Conservation (phyloP, 2,113 vertebrate genomes). For the Addax nasomaculatus region DNA sequence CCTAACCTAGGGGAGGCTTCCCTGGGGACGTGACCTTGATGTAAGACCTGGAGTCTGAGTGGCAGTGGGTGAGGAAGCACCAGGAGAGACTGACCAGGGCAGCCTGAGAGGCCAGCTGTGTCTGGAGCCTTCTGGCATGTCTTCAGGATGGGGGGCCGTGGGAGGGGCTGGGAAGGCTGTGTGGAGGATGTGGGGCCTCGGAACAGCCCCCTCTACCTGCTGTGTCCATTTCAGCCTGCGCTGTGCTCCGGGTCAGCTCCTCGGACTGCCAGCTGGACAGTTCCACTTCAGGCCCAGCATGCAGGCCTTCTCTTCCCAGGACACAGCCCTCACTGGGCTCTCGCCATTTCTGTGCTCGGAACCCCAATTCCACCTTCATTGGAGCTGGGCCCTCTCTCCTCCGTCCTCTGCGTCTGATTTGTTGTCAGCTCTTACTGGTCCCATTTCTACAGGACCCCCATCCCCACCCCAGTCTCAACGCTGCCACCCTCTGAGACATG, state of each 20-base stretch:
- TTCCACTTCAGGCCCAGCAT: fast-evolving
- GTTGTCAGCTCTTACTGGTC: background rate
- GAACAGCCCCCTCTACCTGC: background rate
- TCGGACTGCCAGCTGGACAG: background rate
- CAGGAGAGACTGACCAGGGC: background rate
- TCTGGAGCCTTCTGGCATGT: background rate
- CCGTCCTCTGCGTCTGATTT: background rate
- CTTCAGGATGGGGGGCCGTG: background rate
- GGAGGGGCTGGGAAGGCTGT: background rate
- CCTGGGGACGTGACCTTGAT: background rate
- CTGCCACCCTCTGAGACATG: background rate
- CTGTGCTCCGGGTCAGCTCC: background rate
- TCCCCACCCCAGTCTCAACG: too few species aligned
- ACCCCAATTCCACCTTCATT: fast-evolving
- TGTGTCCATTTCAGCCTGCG: background rate
- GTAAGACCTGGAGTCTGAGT: background rate
- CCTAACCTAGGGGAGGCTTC: background rate
- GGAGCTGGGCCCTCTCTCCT: background rate
- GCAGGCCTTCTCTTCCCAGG: background rate
- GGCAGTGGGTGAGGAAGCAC: background rate
- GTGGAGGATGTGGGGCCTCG: background rate
- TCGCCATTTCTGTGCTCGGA: background rate
- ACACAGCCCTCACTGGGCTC: background rate
- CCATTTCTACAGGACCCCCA: background rate
- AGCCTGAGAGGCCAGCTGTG: background rate